Evolutionary conservation across 2,797 vertebrate species (phyloP), one percentile per base, ranked within the genome.

Genomic region (Macroramphosus scolopax): DNA sequence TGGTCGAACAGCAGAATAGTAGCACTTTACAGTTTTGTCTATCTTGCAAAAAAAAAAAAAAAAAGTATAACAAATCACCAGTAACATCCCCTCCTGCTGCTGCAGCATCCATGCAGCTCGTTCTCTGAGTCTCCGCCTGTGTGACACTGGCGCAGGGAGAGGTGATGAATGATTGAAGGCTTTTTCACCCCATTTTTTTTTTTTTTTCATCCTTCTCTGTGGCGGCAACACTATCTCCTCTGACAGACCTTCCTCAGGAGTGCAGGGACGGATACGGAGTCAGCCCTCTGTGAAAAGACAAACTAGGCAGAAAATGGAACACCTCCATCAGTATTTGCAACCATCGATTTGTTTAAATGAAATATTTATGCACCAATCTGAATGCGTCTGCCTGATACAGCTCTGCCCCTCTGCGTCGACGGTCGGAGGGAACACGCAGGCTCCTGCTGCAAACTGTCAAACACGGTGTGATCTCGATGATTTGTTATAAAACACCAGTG

Each of bases 241-340:
- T 61, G 56, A 72, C 82, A 82, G 71, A 75, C 65, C 66, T 47
- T 32, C 47, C 55, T 55, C 31, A 31, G 45, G 72, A 43, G 54
- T 33, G 36, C 47, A 47, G 37, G 31, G 51, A 51, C 50, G 68
- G 71, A 55, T 78, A 70, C 64, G 54, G 67, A 82, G 70, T 72
- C 65, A 79, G 63, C 60, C 63, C 61, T 78, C 57, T 71, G 68
- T 81, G 71, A 82, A 70, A 75, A 82, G 59, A 78, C 82, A 78
- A 84, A 84, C 76, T 47, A 54, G 57, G 65, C 64, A 78, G 60
- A 81, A 81, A 82, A 86, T 72, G 74, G 61, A 81, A 84, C 66
- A 64, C 53, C 63, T 66, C 72, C 39, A 73, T 85, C 72, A 72
- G 63, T 75, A 78, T 82, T 81, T 84, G 70, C 76, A 77, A 77